Evolutionary conservation across 2,888 invertebrate species (phyloP).

Genomic region (Oxycera nigricornis): DNA sequence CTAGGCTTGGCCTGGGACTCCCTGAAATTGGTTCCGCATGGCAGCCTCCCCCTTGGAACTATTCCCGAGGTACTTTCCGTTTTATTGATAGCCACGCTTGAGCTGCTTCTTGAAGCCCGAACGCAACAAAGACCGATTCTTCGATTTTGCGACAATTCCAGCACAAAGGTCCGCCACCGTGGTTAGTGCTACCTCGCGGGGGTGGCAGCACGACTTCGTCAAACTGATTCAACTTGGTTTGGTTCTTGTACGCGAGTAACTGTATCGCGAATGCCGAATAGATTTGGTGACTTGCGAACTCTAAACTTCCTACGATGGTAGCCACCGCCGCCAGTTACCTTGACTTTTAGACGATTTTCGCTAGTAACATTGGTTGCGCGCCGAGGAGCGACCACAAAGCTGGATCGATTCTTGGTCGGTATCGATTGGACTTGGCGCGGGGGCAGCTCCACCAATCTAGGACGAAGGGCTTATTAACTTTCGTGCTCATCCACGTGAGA

Average conservation of each 20-base stretch:
- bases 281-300: background rate
- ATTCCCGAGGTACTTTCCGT: conserved; percentile 23
- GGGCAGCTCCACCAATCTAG: no score
- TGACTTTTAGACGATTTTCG: conserved; percentile 4
- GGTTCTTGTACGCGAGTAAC: background rate
- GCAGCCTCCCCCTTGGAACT: conserved; percentile 34
- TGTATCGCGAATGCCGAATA: conserved; percentile 14
- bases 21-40: conserved; percentile 34
- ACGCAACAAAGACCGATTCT: conserved; percentile 18
- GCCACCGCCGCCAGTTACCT: conserved; percentile 4
- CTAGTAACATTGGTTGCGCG: background rate
- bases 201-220: background rate
- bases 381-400: background rate
- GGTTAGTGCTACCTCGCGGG: no score
- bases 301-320: conserved; percentile 18
- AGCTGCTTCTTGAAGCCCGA: conserved; percentile 6
- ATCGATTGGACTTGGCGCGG: background rate
- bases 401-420: conserved; percentile 9
- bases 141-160: background rate
- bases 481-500: no score
- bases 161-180: background rate
- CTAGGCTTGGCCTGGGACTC: conserved; percentile 34
- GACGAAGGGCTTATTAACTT: no score
- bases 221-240: background rate
- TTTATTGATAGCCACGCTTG: conserved; percentile 34